Base-by-base conservation (phyloP, 2,888 invertebrate species). In the Esperia sulphurella region DNA sequence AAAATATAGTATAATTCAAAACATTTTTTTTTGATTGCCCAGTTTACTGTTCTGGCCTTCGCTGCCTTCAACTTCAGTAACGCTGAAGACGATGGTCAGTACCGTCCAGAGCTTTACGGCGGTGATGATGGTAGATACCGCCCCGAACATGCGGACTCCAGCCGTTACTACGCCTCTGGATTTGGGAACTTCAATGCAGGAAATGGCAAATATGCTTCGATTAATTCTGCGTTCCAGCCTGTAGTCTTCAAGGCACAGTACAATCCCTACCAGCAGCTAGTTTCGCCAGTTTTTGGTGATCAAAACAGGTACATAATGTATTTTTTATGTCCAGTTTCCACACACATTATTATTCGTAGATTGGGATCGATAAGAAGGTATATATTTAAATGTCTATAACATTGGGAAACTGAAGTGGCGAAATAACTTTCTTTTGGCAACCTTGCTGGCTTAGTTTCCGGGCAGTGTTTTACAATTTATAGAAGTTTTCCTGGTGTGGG, bases 81-180 rank as follows among this genome's bases (percentile, higher is more conserved):
- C 14, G 81, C 84, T 62, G 71, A 76, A 42, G 75, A 87, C 31
- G 82, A 88, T 50, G 92, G 91, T 0, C 77, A 81, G 43, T 92
- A 91, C 64, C 83, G 75, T 4, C 84, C 90, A 40, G 74, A 72
- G 33, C 41, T 61, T 14, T 74, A 83, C 45, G 74, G 73, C 6
- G 66, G 70, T 1, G 69, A 80, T 41, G 79, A 81, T 40, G 84
- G 85, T 1, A 63, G 65, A 46, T 86, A 87, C 58, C 65, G 58
- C 7, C 68, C 66, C 8, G 8, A 30, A 60, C 52, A 39, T n/a
- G 51, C 35, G 3, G 35, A 64, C 14, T 71, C 79, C 43, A 79
- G 79, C 8, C 64, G 63, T 13, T 83, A 82, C 57, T 59, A 62
- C 55, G 70, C 41, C 45, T 63, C 68, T 12, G 55, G 57, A 38